Percentiles rank a stretch among this genome's conserved stretches.
phyloP scores from a whole-genome alignment of 2,113 vertebrate species.

The Anser cygnoides region DNA sequence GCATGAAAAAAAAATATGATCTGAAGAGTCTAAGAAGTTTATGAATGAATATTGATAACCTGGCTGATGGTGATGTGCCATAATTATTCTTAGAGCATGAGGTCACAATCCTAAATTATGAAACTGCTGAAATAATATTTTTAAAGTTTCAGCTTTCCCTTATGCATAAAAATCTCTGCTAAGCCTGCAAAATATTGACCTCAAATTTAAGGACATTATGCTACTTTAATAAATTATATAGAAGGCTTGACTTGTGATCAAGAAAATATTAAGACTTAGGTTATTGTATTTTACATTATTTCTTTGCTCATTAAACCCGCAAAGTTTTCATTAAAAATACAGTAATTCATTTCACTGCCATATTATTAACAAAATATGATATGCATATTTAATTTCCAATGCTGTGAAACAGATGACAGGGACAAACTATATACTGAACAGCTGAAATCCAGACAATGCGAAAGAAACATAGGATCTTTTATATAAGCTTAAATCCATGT shows the following conservation, averaged over 20 bases:
- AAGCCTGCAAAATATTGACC: constrained; percentile 72
- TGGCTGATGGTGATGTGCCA: constrained; percentile 33
- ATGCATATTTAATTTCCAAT: neutral
- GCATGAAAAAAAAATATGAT: neutral
- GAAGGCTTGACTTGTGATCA: constrained; percentile 69
- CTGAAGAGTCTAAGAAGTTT: neutral
- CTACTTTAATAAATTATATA: constrained; percentile 73
- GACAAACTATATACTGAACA: neutral
- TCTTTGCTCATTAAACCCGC: constrained; percentile 59
- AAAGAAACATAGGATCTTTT: neutral
- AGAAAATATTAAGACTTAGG: constrained; percentile 66
- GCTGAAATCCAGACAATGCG: neutral
- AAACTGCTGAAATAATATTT: constrained; percentile 76
- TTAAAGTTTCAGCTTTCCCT: constrained; percentile 73
- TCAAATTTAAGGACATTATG: constrained; percentile 71
- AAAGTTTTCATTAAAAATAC: constrained; percentile 35
- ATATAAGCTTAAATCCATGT: neutral
- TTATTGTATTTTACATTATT: constrained; percentile 50
- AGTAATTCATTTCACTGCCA: constrained; percentile 42
- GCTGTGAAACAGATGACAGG: neutral
- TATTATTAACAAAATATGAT: constrained; percentile 45
- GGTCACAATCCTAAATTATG: constrained; percentile 66
- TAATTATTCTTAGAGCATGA: constrained; percentile 67
- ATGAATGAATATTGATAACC: constrained; percentile 59
- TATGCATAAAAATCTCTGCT: constrained; percentile 69